Conservation (phyloP, 2,113 vertebrate species). For the Ochotona curzoniae region DNA sequence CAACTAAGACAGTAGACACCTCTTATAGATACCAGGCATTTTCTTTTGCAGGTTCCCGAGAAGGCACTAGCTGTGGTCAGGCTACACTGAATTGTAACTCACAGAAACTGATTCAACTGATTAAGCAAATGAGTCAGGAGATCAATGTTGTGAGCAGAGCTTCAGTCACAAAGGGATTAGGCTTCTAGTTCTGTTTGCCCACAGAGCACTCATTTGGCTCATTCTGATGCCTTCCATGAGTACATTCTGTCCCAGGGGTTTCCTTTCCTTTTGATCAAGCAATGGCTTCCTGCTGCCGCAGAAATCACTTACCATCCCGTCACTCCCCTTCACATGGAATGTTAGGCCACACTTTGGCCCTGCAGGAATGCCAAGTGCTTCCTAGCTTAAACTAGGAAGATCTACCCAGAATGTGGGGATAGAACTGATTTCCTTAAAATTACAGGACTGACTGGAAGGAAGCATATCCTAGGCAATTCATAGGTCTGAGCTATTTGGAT, state of each 20-base stretch:
- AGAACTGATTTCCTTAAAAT: neutral
- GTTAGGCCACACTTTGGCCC: neutral
- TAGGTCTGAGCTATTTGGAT: neutral
- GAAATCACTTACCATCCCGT: neutral
- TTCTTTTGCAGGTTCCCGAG: neutral
- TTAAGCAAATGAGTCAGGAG: neutral
- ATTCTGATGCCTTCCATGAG: neutral
- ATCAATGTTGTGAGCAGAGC: too few relatives aligned
- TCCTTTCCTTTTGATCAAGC: neutral
- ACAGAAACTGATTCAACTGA: neutral
- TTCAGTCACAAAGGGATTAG: neutral
- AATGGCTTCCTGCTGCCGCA: neutral
- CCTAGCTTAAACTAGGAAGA: neutral
- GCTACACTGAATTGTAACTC: neutral
- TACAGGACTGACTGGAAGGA: neutral
- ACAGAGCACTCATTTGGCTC: neutral
- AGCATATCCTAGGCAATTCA: neutral
- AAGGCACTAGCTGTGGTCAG: neutral
- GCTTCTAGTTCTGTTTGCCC: neutral
- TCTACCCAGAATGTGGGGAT: neutral
- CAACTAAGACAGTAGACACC: neutral
- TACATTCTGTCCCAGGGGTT: neutral
- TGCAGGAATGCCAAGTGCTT: neutral
- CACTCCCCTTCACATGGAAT: neutral
- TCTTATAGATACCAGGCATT: neutral